These are phyloP conservation scores for Pheosia gnoma DNA, from an alignment of 2,888 invertebrate genomes.

Conservation along the genomic window DNA sequence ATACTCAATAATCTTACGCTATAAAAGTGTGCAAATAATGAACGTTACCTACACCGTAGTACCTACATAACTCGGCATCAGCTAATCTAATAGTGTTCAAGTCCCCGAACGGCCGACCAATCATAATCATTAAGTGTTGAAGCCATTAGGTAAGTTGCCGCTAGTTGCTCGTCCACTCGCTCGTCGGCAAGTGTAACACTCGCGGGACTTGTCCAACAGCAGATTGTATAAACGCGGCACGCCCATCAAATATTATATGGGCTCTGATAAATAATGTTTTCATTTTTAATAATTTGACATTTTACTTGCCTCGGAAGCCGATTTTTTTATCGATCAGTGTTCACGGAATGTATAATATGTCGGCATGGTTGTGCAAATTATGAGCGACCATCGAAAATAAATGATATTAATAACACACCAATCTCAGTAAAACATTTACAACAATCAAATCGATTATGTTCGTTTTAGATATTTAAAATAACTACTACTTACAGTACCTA, in stretches of 20 bases:
- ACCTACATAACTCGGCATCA: slow-evolving; percentile 15
- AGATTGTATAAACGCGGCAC: slow-evolving; percentile 68
- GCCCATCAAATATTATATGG: slow-evolving; percentile 64
- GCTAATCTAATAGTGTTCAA: slow-evolving; percentile 15
- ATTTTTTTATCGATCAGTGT: slow-evolving; percentile 35
- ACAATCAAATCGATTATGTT: slow-evolving; percentile 13
- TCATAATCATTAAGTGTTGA: slow-evolving; percentile 63
- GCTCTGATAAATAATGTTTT: slow-evolving; percentile 41
- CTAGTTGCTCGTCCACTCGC: slow-evolving; percentile 42
- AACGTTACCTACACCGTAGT: too few relatives aligned
- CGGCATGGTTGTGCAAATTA: slow-evolving; percentile 17
- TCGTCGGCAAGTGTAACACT: slow-evolving; percentile 27
- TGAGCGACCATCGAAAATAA: slow-evolving; percentile 19
- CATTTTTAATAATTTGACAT: slow-evolving; percentile 49
- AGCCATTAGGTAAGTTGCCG: slow-evolving; percentile 66
- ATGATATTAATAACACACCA: slow-evolving; percentile 24
- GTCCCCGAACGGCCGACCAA: slow-evolving; percentile 41
- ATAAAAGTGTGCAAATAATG: too few relatives aligned
- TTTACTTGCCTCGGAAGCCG: slow-evolving; percentile 36
- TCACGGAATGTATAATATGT: slow-evolving; percentile 31
- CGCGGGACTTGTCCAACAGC: slow-evolving; percentile 34
- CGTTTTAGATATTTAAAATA: slow-evolving; percentile 28
- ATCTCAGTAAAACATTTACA: slow-evolving; percentile 21
- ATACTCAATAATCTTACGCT: too few relatives aligned
- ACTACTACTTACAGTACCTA: too few relatives aligned